phyloP scores from a whole-genome alignment of 2,797 vertebrate species.

The Lerista edwardsae region DNA sequence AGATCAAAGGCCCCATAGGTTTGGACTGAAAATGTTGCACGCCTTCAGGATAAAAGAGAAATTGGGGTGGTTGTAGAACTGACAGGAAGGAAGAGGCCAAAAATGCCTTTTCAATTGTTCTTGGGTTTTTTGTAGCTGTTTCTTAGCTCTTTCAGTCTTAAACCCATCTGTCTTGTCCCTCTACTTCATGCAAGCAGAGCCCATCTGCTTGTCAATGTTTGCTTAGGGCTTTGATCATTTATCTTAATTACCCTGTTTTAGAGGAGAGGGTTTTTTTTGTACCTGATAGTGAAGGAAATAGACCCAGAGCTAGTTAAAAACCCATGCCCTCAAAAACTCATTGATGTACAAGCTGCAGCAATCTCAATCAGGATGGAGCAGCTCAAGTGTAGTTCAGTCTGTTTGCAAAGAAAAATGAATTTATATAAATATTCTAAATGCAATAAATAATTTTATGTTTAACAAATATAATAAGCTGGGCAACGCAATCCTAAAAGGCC shows the following conservation, averaged over 20 bases:
- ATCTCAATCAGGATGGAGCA: background rate
- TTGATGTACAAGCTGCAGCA: background rate
- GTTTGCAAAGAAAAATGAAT: background rate
- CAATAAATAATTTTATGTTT: background rate
- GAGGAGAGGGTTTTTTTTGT: background rate
- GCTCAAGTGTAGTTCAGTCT: background rate
- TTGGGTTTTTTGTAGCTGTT: background rate
- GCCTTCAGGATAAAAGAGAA: background rate
- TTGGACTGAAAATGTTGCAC: background rate
- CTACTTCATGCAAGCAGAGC: background rate
- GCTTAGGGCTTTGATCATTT: background rate
- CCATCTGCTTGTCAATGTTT: constrained; percentile 7
- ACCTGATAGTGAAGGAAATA: background rate
- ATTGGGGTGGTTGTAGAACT: background rate
- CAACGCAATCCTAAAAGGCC: too few species aligned
- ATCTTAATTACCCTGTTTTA: constrained; percentile 13
- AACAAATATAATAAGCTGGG: too few species aligned
- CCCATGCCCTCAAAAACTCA: background rate
- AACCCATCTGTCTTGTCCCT: background rate
- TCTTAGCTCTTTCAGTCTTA: background rate
- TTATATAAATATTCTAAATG: background rate
- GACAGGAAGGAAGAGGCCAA: background rate
- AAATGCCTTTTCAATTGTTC: background rate
- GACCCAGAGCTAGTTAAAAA: background rate
- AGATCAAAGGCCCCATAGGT: too few species aligned